phyloP scores from a whole-genome alignment of 1,140 invertebrate species.

The Calycopis cecrops region DNA sequence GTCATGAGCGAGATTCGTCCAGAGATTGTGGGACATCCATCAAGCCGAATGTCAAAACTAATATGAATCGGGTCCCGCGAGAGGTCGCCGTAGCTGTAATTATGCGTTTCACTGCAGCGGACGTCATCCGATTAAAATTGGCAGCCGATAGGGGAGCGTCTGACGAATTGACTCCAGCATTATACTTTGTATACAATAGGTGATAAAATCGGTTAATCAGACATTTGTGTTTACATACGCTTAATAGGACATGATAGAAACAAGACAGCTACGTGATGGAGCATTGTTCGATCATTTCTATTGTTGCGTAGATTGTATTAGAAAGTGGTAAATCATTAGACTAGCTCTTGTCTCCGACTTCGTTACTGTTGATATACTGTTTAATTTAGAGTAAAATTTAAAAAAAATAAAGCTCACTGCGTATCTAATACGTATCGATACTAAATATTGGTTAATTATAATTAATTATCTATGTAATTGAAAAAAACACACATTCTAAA shows the following conservation, averaged over 20 bases:
- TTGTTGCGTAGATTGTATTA: conserved; percentile 5
- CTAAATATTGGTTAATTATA: too few relatives aligned
- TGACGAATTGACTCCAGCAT: conserved; percentile 24
- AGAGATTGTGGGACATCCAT: conserved; percentile 69
- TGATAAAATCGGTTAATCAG: conserved; percentile 36
- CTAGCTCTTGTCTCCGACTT: conserved; percentile 21
- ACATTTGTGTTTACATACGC: conserved; percentile 15
- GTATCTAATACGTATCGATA: too few relatives aligned
- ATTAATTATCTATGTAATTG: too few relatives aligned
- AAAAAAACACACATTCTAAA: too few relatives aligned
- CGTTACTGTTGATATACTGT: too few relatives aligned
- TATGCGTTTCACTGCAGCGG: conserved; percentile 61
- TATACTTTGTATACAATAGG: conserved; percentile 28
- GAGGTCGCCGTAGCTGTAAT: conserved; percentile 63
- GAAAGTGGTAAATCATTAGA: conserved; percentile 19
- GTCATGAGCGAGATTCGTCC: conserved; percentile 52
- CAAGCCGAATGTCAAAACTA: conserved; percentile 73
- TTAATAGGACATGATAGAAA: conserved; percentile 10
- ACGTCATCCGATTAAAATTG: conserved; percentile 72
- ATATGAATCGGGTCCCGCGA: conserved; percentile 67
- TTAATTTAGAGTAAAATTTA: too few relatives aligned
- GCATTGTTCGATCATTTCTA: conserved; percentile 5
- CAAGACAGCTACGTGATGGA: not conserved
- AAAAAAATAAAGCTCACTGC: too few relatives aligned
- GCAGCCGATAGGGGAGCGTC: conserved; percentile 55